Percentiles rank a stretch among this genome's conserved stretches.
phyloP scores from a whole-genome alignment of 2,113 vertebrate species.

The Ceyx margarethae region DNA sequence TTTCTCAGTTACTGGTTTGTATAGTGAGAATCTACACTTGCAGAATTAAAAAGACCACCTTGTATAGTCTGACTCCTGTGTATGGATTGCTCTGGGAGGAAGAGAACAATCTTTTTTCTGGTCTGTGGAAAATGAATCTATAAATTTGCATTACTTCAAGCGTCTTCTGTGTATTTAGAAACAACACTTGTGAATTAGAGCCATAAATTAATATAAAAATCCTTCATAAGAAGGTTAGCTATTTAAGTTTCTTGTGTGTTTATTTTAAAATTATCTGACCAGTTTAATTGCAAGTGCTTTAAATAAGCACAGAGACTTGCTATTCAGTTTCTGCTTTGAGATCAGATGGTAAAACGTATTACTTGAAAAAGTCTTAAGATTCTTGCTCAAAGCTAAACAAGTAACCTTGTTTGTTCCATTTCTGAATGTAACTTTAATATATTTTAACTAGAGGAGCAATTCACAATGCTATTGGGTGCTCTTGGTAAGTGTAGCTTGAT shows the following conservation, averaged over 20 bases:
- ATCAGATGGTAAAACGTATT: background rate
- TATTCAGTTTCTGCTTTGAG: background rate
- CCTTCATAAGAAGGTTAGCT: background rate
- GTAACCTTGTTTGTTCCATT: background rate
- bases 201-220: background rate
- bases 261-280: background rate
- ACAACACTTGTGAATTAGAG: background rate
- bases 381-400: background rate
- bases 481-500: background rate
- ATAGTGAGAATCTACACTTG: background rate
- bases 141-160: background rate
- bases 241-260: background rate
- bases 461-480: background rate
- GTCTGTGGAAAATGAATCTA: background rate
- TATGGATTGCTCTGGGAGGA: background rate
- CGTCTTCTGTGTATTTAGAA: background rate
- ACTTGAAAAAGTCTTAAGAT: background rate
- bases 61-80: fast-evolving
- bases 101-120: background rate
- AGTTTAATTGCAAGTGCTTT: background rate
- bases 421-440: background rate
- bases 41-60: background rate
- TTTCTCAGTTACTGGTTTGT: background rate
- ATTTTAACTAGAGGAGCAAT: background rate
- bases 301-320: background rate